A percentile compares a stretch with the other conserved stretches of the same genome.
Evolutionary conservation across 1,140 invertebrate genomes (phyloP).

Genomic region (Centruroides sculpturatus): DNA sequence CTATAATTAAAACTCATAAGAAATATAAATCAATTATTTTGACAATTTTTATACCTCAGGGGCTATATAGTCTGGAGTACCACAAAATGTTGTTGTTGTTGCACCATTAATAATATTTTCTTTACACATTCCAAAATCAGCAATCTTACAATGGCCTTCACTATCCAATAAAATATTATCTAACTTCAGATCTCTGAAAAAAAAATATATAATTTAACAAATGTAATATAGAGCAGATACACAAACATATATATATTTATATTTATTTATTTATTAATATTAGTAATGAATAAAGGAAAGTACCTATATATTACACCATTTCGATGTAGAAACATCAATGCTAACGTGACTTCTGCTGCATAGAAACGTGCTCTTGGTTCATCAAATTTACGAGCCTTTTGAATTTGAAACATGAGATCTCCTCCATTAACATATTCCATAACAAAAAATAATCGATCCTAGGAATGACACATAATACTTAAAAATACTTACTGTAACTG

Average conservation of each 20-base stretch:
- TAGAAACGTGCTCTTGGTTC: slow-evolving; percentile 93
- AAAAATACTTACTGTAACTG: too few species aligned
- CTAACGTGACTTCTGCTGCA: slow-evolving; percentile 98
- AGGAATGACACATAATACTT: slow-evolving; percentile 8
- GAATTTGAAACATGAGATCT: slow-evolving; percentile 99
- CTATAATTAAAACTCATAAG: too few species aligned
- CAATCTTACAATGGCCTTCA: slow-evolving; percentile 97
- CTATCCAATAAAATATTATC: slow-evolving; percentile 96
- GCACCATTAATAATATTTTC: slow-evolving; percentile 65
- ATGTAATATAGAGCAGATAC: background rate
- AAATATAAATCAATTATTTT: too few species aligned
- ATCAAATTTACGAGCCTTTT: slow-evolving; percentile 93
- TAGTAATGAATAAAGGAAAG: background rate
- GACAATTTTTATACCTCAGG: slow-evolving; percentile 54
- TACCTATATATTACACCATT: slow-evolving; percentile 93
- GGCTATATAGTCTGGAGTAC: slow-evolving; percentile 97
- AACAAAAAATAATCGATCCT: slow-evolving; percentile 92
- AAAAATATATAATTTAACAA: background rate
- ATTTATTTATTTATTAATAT: too few species aligned
- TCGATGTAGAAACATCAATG: slow-evolving; percentile 90
- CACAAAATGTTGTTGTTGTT: slow-evolving; percentile 84
- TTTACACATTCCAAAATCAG: slow-evolving; percentile 97
- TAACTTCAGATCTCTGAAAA: slow-evolving; percentile 79
- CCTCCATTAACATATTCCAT: slow-evolving; percentile 99
- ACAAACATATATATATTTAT: too few species aligned